These are phyloP conservation scores for Halcyon badia DNA, from an alignment of 2,797 vertebrate species.

Conservation along the genomic window DNA sequence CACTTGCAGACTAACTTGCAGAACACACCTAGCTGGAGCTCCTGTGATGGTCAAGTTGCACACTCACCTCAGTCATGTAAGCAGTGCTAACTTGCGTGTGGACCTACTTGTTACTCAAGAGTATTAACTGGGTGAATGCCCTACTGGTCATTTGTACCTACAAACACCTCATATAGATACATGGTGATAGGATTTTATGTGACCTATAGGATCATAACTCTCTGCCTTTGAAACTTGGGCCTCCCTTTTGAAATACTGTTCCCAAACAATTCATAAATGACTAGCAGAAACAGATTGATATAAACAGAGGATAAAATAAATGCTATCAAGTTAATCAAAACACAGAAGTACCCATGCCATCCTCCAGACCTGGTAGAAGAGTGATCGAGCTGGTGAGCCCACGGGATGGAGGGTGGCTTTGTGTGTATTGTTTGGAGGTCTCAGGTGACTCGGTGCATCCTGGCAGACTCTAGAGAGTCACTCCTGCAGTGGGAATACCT, in stretches of 20 bases:
- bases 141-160: not conserved
- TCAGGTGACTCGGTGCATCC: not conserved
- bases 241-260: not conserved
- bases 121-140: not conserved
- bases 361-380: not conserved
- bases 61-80: not conserved
- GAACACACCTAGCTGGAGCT: not conserved
- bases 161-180: not conserved
- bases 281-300: not conserved
- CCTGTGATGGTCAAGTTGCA: not conserved
- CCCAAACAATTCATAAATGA: not conserved
- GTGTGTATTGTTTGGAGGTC: not conserved
- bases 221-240: not conserved
- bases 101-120: not conserved
- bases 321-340: not conserved
- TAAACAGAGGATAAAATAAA: not conserved
- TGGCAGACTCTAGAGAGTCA: not conserved
- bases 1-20: not conserved
- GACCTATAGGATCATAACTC: not conserved
- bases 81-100: not conserved
- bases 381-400: fast-evolving
- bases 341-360: not conserved
- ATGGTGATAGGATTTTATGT: not conserved
- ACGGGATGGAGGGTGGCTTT: fast-evolving
- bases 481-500: not conserved